phyloP scores from a whole-genome alignment of 2,888 invertebrate species.

The Himalopsyche tibetana region DNA sequence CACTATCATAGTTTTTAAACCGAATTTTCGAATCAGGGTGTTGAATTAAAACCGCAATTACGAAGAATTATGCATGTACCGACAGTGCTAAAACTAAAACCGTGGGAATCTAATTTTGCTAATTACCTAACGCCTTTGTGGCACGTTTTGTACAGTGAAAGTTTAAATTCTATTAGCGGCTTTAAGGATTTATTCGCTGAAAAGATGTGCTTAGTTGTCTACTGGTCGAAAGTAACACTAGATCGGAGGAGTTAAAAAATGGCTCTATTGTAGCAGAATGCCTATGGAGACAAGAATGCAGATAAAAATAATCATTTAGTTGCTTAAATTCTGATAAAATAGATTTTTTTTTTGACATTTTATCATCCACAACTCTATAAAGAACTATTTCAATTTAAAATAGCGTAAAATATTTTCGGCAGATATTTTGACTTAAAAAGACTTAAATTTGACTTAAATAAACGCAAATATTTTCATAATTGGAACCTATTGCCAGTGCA shows the following conservation, averaged over 20 bases:
- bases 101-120: conserved; percentile 65
- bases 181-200: conserved; percentile 65
- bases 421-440: too few species aligned
- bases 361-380: too few species aligned
- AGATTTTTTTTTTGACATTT: too few species aligned
- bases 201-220: conserved; percentile 64
- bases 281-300: too few species aligned
- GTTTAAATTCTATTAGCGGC: conserved; percentile 65
- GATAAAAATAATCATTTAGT: too few species aligned
- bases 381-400: too few species aligned
- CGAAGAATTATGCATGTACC: conserved; percentile 18
- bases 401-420: too few species aligned
- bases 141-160: conserved; percentile 65
- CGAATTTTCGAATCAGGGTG: background rate
- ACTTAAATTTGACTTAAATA: too few species aligned
- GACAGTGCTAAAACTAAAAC: conserved; percentile 62
- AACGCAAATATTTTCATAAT: too few species aligned
- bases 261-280: background rate
- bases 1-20: background rate
- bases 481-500: too few species aligned
- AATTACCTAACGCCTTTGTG: conserved; percentile 66
- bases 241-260: background rate
- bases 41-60: conserved; percentile 20
- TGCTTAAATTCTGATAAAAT: too few species aligned
- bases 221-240: conserved; percentile 33